phyloP scores from a whole-genome alignment of 2,888 invertebrate genomes.

The Pardosa pseudoannulata region DNA sequence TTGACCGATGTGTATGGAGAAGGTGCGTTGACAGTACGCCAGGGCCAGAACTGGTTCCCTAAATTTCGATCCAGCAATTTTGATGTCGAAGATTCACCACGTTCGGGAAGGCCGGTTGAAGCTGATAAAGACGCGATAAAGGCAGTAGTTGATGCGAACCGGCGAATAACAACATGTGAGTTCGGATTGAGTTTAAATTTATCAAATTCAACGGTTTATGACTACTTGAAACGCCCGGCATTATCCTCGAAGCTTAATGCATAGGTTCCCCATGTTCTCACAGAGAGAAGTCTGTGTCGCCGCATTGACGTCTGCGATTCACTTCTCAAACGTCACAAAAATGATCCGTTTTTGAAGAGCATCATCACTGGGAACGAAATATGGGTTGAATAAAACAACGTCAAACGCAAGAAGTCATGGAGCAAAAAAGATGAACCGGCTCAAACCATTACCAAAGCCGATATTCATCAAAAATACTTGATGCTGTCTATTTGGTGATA shows the following conservation, averaged over 20 bases:
- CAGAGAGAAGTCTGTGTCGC: background rate
- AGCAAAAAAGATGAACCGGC: slow-evolving; percentile 19
- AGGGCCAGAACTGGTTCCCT: slow-evolving; percentile 23
- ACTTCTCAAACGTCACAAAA: slow-evolving; percentile 21
- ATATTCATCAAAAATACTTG: slow-evolving; percentile 34
- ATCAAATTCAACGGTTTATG: slow-evolving; percentile 11
- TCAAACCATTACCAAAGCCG: slow-evolving; percentile 17
- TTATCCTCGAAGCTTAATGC: slow-evolving; percentile 13
- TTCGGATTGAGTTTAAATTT: too few species aligned
- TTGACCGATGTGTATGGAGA: background rate
- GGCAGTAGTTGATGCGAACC: slow-evolving; percentile 29
- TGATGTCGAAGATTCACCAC: slow-evolving; percentile 35
- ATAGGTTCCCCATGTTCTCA: slow-evolving; percentile 24
- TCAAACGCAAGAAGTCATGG: slow-evolving; percentile 19
- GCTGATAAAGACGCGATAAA: slow-evolving; percentile 23
- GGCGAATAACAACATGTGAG: slow-evolving; percentile 13
- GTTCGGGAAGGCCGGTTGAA: slow-evolving; percentile 10
- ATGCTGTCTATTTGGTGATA: slow-evolving; percentile 53
- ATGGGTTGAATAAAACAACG: slow-evolving; percentile 39
- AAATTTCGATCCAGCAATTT: slow-evolving; percentile 27
- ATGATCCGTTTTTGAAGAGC: too few species aligned
- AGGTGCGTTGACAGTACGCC: slow-evolving; percentile 13
- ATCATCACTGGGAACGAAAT: slow-evolving; percentile 38
- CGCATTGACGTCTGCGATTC: slow-evolving; percentile 28
- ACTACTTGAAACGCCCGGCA: slow-evolving; percentile 18